Evolutionary conservation across 2,113 vertebrate genomes (phyloP).

Genomic region (Vicugna pacos): DNA sequence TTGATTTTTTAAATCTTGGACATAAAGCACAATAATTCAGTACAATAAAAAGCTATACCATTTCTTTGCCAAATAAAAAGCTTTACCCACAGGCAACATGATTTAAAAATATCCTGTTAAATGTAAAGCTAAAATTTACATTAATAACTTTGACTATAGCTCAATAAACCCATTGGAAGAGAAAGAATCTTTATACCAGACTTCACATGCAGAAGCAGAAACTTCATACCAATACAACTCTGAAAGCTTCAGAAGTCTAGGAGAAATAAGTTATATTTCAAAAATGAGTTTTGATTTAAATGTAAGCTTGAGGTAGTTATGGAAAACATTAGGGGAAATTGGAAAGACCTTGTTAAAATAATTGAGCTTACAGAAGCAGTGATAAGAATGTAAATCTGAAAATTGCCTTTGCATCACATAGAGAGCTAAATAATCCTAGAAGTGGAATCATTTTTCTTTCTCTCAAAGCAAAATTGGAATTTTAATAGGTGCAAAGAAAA

Average conservation of each 20-base stretch:
- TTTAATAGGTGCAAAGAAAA: slow-evolving; percentile 68
- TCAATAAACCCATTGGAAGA: background rate
- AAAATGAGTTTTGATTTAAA: slow-evolving; percentile 74
- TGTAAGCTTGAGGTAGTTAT: slow-evolving; percentile 69
- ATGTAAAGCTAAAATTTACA: slow-evolving; percentile 47
- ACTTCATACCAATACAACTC: background rate
- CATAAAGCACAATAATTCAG: background rate
- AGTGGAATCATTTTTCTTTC: slow-evolving; percentile 66
- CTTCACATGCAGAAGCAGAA: slow-evolving; percentile 22
- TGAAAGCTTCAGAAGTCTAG: slow-evolving; percentile 53
- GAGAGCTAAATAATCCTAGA: slow-evolving; percentile 64
- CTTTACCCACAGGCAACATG: background rate
- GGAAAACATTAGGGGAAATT: slow-evolving; percentile 76
- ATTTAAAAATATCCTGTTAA: slow-evolving; percentile 36
- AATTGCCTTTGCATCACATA: slow-evolving; percentile 69
- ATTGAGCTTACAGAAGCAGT: slow-evolving; percentile 71
- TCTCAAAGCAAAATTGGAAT: slow-evolving; percentile 71
- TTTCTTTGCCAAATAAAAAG: slow-evolving; percentile 17
- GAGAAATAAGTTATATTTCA: slow-evolving; percentile 61
- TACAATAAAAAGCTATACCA: background rate
- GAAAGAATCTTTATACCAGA: slow-evolving; percentile 40
- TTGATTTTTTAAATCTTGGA: background rate
- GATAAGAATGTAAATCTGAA: slow-evolving; percentile 78
- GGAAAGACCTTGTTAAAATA: slow-evolving; percentile 80
- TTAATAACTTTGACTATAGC: background rate